phyloP scores from a whole-genome alignment of 1,140 invertebrate genomes.

The Forficula auricularia region DNA sequence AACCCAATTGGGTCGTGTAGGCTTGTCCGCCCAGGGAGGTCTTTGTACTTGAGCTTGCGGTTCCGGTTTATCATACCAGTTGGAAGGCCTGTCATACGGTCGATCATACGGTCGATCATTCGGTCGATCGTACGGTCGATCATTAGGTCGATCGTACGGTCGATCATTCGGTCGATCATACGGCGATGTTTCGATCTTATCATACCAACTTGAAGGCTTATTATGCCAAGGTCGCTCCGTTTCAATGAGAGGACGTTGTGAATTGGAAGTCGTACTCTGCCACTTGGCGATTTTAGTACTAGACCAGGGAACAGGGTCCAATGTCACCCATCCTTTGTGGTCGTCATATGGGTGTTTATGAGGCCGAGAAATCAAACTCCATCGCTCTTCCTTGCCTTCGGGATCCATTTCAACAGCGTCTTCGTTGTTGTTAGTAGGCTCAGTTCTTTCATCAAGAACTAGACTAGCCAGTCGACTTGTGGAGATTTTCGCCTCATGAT shows the following conservation, averaged over 20 bases:
- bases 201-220: conserved; percentile 18
- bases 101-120: background rate
- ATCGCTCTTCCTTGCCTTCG: conserved; percentile 14
- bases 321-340: conserved; percentile 52
- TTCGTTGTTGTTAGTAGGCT: background rate
- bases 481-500: too few relatives aligned
- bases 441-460: too few relatives aligned
- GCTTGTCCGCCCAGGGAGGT: too few relatives aligned
- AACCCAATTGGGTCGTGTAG: too few relatives aligned
- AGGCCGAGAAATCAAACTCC: conserved; percentile 20
- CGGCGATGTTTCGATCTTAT: conserved; percentile 19
- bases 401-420: background rate
- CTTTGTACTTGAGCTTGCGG: too few relatives aligned
- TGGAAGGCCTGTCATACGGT: background rate
- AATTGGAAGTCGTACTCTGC: conserved; percentile 31
- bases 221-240: too few relatives aligned
- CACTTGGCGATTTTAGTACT: conserved; percentile 62
- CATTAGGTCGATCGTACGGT: too few relatives aligned
- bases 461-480: too few relatives aligned
- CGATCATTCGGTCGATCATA: conserved; percentile 6
- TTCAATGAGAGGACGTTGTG: too few relatives aligned
- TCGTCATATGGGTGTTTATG: conserved; percentile 41
- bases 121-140: background rate
- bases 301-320: conserved; percentile 60
- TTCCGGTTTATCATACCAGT: too few relatives aligned